phyloP scores from a whole-genome alignment of 2,888 invertebrate genomes.

The Pollenia griseotomentosa region DNA sequence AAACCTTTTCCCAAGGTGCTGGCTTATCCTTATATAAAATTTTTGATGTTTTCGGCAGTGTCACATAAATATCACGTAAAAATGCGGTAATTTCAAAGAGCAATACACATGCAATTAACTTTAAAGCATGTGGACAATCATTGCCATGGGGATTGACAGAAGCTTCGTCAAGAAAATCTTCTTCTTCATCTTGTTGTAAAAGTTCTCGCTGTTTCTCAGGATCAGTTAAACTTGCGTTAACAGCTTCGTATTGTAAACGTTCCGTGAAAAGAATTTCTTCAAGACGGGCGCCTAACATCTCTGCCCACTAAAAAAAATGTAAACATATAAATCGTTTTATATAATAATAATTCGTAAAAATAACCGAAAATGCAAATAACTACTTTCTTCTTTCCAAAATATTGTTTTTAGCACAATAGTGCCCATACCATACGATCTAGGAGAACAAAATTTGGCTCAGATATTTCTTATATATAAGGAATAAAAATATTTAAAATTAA shows the following conservation, averaged over 20 bases:
- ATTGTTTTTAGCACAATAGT: neutral
- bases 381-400: no score
- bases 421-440: no score
- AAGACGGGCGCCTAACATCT: constrained; percentile 93
- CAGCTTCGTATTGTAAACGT: constrained; percentile 88
- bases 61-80: constrained; percentile 97
- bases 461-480: no score
- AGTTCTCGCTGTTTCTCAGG: constrained; percentile 90
- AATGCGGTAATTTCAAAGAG: constrained; percentile 99
- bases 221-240: constrained; percentile 89
- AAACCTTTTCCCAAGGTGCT: constrained; percentile 92
- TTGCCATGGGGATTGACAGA: constrained; percentile 88
- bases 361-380: neutral
- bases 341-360: no score
- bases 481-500: no score
- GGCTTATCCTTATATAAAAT: constrained; percentile 91
- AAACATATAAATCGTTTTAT: neutral
- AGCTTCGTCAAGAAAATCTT: constrained; percentile 95
- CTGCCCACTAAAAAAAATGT: constrained; percentile 80
- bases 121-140: constrained; percentile 94
- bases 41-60: constrained; percentile 90
- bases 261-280: constrained; percentile 96
- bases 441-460: no score
- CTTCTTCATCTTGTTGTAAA: constrained; percentile 94
- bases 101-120: constrained; percentile 96